Conservation (phyloP, 2,888 invertebrate genomes). For the Ichneumoninae sp. region DNA sequence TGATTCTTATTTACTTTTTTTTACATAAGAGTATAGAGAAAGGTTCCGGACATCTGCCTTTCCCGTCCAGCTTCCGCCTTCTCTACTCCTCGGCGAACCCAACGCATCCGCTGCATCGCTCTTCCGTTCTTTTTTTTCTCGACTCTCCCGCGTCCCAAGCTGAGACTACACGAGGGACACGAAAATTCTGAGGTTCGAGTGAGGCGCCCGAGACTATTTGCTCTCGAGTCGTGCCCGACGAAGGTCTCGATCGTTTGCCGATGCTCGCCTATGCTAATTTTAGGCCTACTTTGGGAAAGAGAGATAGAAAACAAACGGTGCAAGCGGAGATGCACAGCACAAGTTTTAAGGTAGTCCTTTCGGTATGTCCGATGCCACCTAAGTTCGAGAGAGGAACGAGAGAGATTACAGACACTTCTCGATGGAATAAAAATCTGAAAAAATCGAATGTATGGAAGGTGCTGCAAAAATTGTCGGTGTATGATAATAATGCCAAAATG, state of each 20-base stretch:
- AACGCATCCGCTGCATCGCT: slow-evolving; percentile 10
- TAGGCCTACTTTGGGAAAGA: slow-evolving; percentile 52
- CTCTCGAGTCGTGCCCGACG: slow-evolving; percentile 34
- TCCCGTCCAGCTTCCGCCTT: slow-evolving; percentile 33
- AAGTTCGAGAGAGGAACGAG: too few relatives aligned
- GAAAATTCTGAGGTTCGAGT: slow-evolving; percentile 2
- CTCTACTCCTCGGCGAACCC: slow-evolving; percentile 6
- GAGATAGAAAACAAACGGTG: neutral
- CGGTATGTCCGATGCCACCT: too few relatives aligned
- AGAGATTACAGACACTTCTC: too few relatives aligned
- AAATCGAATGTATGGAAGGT: too few relatives aligned
- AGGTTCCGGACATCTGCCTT: slow-evolving; percentile 38
- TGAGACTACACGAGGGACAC: slow-evolving; percentile 1
- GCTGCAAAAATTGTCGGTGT: too few relatives aligned
- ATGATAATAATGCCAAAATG: too few relatives aligned
- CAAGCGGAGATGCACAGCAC: slow-evolving; percentile 2
- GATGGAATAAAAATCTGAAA: too few relatives aligned
- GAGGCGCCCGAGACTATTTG: slow-evolving; percentile 41
- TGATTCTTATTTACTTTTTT: neutral
- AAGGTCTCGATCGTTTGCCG: slow-evolving; percentile 64
- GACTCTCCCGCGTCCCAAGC: neutral
- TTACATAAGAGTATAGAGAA: neutral
- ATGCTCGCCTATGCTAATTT: slow-evolving; percentile 63
- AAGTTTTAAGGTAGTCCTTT: neutral
- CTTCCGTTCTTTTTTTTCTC: neutral